Conservation (phyloP, 2,797 vertebrate genomes). For the Ctenopoma multispine region DNA sequence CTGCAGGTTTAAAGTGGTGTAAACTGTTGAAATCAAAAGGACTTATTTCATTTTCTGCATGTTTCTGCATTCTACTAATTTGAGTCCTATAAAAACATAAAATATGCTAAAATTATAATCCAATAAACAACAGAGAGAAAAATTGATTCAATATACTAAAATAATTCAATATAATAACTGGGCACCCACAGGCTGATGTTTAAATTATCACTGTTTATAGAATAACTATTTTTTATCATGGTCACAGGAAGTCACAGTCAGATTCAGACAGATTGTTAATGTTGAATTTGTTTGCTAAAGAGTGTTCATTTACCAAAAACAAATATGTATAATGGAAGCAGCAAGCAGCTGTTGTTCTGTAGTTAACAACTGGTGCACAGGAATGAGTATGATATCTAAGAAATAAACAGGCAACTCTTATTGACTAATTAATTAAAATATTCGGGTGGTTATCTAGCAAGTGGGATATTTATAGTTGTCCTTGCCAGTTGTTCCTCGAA, state of each 20-base stretch:
- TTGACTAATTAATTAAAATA: background rate
- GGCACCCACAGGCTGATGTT: background rate
- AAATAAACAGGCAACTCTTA: background rate
- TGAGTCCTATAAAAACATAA: too few relatives aligned
- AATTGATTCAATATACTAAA: too few relatives aligned
- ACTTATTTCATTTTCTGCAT: too few relatives aligned
- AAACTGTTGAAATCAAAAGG: background rate
- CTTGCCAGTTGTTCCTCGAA: conserved; percentile 10
- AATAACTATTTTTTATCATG: background rate
- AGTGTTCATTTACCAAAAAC: background rate
- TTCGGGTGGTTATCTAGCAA: background rate
- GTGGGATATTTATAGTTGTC: background rate
- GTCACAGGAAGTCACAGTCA: background rate
- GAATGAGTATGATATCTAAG: background rate
- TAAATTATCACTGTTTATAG: background rate
- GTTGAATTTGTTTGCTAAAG: background rate
- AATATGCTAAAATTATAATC: too few relatives aligned
- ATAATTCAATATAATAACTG: background rate
- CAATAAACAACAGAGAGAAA: too few relatives aligned
- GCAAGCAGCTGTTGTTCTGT: background rate
- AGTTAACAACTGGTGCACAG: background rate
- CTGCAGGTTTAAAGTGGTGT: too few relatives aligned
- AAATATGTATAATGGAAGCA: background rate
- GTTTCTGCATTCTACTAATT: too few relatives aligned
- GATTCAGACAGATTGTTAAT: background rate